Evolutionary conservation across 2,797 vertebrate genomes (phyloP), one percentile per base, ranked within the genome.

Genomic region (Huso huso): DNA sequence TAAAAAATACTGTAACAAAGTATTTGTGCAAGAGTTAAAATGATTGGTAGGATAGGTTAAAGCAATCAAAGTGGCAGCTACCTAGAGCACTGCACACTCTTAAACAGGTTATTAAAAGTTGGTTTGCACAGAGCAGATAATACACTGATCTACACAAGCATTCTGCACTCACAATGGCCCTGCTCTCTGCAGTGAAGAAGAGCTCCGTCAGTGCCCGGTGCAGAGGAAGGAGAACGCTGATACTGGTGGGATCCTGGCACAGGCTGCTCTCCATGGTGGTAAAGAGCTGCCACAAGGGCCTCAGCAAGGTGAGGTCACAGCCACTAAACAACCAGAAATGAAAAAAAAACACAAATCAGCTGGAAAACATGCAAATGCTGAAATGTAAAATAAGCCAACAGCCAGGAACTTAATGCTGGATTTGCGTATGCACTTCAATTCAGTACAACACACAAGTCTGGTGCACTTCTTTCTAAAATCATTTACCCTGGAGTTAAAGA

Each of bases 151-250:
- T 37, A 37, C 4, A 37, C 23, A 37, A 1, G 23, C 23, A 3
- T 4, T 12, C 0, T 4, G 63, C 9, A 76, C 93, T 95, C 80
- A 99, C 97, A 69, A 86, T 84, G 66, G 94, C 95, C 64, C 86
- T 91, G 74, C 90, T 90, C 81, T 99, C 96, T 0, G 97, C 91
- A 6, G 96, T 85, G 67, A 96, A 97, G 88, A 99, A 99, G 71
- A 98, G 93, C 66, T 99, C 97, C 0, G 95, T 95, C 71, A 99
- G 94, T 11, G 96, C 95, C 11, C 95, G 88, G 81, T 98, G 96
- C 65, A 98, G 91, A 55, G 95, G 94, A 71, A 95, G 92, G 73
- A 97, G 92, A 76, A 97, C 90, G 0, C 90, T 91, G 63, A 92
- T 85, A 76, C 90, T 92, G 53, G 91, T 84, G 50, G 88, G 78